These are phyloP conservation scores for Phyllotreta striolata DNA, from an alignment of 2,888 invertebrate species.

Conservation along the genomic window DNA sequence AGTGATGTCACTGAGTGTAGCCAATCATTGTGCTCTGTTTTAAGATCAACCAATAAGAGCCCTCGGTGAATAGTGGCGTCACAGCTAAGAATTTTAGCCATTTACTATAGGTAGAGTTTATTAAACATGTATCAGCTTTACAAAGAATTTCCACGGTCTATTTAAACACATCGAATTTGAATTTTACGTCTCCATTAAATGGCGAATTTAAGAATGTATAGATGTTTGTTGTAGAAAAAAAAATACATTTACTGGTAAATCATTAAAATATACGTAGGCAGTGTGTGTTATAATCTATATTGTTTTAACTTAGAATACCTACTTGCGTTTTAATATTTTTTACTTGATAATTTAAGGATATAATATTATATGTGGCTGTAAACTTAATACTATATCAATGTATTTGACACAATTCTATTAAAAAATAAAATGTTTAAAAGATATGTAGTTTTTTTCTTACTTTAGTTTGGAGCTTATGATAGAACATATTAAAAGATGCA, in stretches of 20 bases:
- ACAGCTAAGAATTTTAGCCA: no score
- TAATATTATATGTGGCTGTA: constrained; percentile 51
- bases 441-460: not conserved
- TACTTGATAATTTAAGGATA: constrained; percentile 49
- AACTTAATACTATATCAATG: constrained; percentile 49
- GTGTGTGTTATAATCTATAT: constrained; percentile 46
- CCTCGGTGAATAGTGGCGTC: no score
- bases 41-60: no score
- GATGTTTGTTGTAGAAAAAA: constrained; percentile 58
- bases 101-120: no score
- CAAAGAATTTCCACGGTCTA: not conserved
- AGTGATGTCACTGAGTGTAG: no score
- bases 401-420: constrained; percentile 52
- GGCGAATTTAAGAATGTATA: constrained; percentile 49
- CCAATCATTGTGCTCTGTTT: no score
- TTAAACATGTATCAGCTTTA: no score
- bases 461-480: no score
- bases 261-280: constrained; percentile 41
- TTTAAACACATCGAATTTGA: constrained; percentile 17
- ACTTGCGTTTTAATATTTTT: constrained; percentile 48
- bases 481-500: no score
- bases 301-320: constrained; percentile 37
- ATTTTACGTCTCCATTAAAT: constrained; percentile 31
- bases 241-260: constrained; percentile 43
- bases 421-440: constrained; percentile 42